A percentile compares a stretch with the other conserved stretches of the same genome.
Evolutionary conservation across 2,888 invertebrate genomes (phyloP).

Genomic region (Ormyrus pomaceus): DNA sequence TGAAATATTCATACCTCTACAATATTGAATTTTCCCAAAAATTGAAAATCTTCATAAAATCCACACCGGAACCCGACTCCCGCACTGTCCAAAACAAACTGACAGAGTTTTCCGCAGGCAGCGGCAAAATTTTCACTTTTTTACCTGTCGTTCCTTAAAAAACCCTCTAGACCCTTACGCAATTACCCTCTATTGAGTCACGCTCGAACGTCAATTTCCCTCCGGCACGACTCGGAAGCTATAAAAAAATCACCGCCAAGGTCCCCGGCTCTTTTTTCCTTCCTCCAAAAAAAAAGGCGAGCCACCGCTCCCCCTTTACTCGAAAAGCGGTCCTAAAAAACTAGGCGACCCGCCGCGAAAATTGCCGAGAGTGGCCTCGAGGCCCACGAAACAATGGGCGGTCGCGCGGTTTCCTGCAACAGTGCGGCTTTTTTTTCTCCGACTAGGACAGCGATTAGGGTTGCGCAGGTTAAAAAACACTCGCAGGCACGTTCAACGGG

Average conservation of each 20-base stretch:
- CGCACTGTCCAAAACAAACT: neutral
- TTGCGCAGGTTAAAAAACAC: constrained; percentile 64
- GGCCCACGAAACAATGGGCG: constrained; percentile 64
- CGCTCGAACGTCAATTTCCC: constrained; percentile 38
- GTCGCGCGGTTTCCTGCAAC: constrained; percentile 71
- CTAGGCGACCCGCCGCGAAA: constrained; percentile 64
- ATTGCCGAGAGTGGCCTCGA: constrained; percentile 67
- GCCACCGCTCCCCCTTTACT: neutral
- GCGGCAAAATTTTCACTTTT: constrained; percentile 4
- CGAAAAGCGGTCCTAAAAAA: constrained; percentile 35
- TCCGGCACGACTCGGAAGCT: constrained; percentile 7
- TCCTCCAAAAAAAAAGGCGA: neutral
- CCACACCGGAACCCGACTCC: too few relatives aligned
- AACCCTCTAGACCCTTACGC: constrained; percentile 1
- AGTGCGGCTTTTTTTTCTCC: constrained; percentile 67
- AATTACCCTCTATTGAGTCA: constrained; percentile 50
- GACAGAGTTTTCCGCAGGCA: constrained; percentile 15
- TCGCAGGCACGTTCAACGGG: constrained; percentile 67
- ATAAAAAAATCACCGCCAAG: constrained; percentile 43
- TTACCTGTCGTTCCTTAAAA: constrained; percentile 30
- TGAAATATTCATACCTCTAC: too few relatives aligned
- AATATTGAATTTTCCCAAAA: too few relatives aligned
- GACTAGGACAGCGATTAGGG: constrained; percentile 64
- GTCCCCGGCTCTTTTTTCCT: constrained; percentile 14
- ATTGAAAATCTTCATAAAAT: too few relatives aligned